phyloP scores from a whole-genome alignment of 2,888 invertebrate species.

The Elegia similella region DNA sequence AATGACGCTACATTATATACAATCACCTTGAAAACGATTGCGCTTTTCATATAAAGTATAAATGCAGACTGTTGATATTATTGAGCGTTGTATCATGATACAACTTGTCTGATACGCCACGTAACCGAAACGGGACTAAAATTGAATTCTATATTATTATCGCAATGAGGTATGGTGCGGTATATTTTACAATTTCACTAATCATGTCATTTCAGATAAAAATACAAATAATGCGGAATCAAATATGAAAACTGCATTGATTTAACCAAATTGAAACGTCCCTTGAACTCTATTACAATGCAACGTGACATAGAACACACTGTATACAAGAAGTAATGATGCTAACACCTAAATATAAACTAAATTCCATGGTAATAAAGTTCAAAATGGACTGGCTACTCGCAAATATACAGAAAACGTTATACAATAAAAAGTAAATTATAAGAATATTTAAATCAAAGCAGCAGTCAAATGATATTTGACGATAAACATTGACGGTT shows the following conservation, averaged over 20 bases:
- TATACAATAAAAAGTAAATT: neutral
- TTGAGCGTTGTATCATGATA: slow-evolving; percentile 5
- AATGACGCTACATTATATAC: slow-evolving; percentile 27
- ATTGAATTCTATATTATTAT: slow-evolving; percentile 35
- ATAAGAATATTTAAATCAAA: neutral
- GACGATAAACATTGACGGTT: slow-evolving; percentile 1
- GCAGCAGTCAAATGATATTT: slow-evolving; percentile 2
- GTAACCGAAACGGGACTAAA: slow-evolving; percentile 12
- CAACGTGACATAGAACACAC: slow-evolving; percentile 16
- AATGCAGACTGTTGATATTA: slow-evolving; percentile 13
- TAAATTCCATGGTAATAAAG: slow-evolving; percentile 17
- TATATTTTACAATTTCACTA: slow-evolving; percentile 25
- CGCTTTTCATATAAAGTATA: slow-evolving; percentile 16
- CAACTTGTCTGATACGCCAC: slow-evolving; percentile 15
- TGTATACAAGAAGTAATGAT: slow-evolving; percentile 9
- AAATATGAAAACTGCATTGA: slow-evolving; percentile 11
- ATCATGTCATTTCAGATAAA: slow-evolving; percentile 3
- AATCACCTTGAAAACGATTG: slow-evolving; percentile 14
- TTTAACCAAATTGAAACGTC: neutral
- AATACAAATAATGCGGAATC: neutral
- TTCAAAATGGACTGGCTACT: slow-evolving; percentile 12
- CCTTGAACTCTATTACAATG: slow-evolving; percentile 11
- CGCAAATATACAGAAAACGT: neutral
- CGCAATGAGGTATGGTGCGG: slow-evolving; percentile 56
- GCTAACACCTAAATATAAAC: slow-evolving; percentile 16